phyloP scores from a whole-genome alignment of 1,140 invertebrate genomes.

The Matsumurasca onukii region DNA sequence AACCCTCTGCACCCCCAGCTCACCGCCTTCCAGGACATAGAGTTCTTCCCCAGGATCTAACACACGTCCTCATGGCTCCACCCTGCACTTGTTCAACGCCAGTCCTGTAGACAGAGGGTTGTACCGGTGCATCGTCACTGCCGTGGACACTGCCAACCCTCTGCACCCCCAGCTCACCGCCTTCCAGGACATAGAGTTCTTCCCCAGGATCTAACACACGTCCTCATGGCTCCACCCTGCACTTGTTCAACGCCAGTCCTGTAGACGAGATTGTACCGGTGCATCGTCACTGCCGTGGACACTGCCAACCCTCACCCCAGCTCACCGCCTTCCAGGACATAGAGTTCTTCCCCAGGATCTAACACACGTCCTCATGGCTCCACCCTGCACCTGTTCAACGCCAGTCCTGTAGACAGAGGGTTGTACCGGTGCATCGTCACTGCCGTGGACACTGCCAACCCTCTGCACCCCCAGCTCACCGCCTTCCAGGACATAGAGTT shows the following conservation, averaged over 20 bases:
- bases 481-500: constrained; percentile 43
- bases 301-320: constrained; percentile 25
- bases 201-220: constrained; percentile 40
- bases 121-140: constrained; percentile 43
- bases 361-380: constrained; percentile 40
- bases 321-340: constrained; percentile 43
- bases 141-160: constrained; percentile 35
- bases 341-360: constrained; percentile 43
- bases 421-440: constrained; percentile 43
- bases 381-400: constrained; percentile 38
- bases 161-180: constrained; percentile 34
- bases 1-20: constrained; percentile 27
- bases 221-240: constrained; percentile 39
- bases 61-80: constrained; percentile 38
- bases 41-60: constrained; percentile 44
- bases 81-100: constrained; percentile 38
- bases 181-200: constrained; percentile 44
- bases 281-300: constrained; percentile 41
- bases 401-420: constrained; percentile 39
- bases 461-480: constrained; percentile 31
- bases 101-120: constrained; percentile 40
- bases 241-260: constrained; percentile 37
- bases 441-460: constrained; percentile 36
- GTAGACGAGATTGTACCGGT: constrained; percentile 42
- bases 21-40: constrained; percentile 43